Base-by-base conservation (phyloP, 2,113 vertebrate genomes). In the Dicerorhinus sumatrensis region DNA sequence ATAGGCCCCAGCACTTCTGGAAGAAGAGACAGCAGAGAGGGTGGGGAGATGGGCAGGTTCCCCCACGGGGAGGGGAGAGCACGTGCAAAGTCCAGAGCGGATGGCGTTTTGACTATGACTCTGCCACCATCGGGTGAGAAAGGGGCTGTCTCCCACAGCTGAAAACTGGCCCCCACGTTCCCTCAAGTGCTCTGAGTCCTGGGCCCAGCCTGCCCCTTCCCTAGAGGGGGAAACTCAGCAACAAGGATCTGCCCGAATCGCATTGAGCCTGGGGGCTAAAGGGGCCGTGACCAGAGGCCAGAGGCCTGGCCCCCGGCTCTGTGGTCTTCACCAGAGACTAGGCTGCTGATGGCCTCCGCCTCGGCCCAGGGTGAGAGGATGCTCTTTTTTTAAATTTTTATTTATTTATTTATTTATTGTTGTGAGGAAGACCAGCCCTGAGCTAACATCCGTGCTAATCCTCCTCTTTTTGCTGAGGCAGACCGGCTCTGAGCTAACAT, bases 251-350 rank as follows among this genome's bases (percentile, higher is more conserved):
- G 14, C 36, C n/a, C 0, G 4, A 54, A 6, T 6, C 1, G 0
- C 39, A 0, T 0, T 4, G 75, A 20, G n/a, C 33, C 51, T 12
- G 9, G 51, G 7, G 36, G 9, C 42, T 0, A 0, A 9, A 4
- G 18, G 23, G 31, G 29, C 21, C 0, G 0, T n/a, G 67, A 31
- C 25, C 27, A 14, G 62, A 84, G 11, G 42, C 56, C 20, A 0
- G 65, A 3, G 0, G 2, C 11, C 21, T 0, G 13, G 76, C 0
- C 65, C 6, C n/a, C 0, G 9, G n/a, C 58, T 6, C n/a, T 6
- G 12, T 21, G 70, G 11, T 23, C 67, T 25, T 39, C 62, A 67
- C 70, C 5, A 0, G 16, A 23, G 70, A 16, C 3, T 2, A 20
- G 58, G 77, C 46, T 7, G 3, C n/a, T 6, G 23, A 3, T 1